Evolutionary conservation across 1,140 invertebrate genomes (phyloP), one percentile per base, ranked within the genome.

Genomic region (Sycophila sp.): DNA sequence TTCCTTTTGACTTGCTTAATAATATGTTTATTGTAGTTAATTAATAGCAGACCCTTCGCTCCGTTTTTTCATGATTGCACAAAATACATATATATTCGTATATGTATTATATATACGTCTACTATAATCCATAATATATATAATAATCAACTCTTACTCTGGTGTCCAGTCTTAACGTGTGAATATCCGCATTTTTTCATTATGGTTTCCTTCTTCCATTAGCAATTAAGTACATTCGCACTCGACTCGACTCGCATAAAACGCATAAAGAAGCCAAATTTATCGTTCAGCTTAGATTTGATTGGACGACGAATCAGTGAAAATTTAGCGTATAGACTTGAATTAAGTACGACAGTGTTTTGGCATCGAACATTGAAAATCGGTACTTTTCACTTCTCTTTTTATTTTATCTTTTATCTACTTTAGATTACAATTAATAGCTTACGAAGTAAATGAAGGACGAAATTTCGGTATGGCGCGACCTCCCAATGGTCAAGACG

Each of bases 161-260:
- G 75, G 72, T 79, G 77, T 78, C 73, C 79, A 80, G 77, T 79
- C 77, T 80, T 79, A 73, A 73, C 63, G 69, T 73, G 68, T 70
- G 68, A 73, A 73, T 73, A 73, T 75, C 69, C 71, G 71, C 76
- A 76, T 76, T 78, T 76, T 70, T 69, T 62, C n/a, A n/a, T n/a
- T n/a, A n/a, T 73, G 47, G 51, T 63, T 73, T 70, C 32, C 32
- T 32, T 59, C 38, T 34, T 58, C 26, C 42, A 71, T n/a, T 71
- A 26, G 51, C 45, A 73, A 53, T 55, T n/a, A n/a, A 67, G 55
- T 67, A 60, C 58, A 71, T 72, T 73, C 42, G n/a, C 53, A 34
- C 26, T 58, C 38, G 32, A 47, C 24, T 51, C 24, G 32, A 73
- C 40, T 68, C 13, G 34, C 24, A 63, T 47, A 56, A 69, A n/a